Base-by-base conservation (phyloP, 2,113 vertebrate genomes). In the Corythoichthys intestinalis region DNA sequence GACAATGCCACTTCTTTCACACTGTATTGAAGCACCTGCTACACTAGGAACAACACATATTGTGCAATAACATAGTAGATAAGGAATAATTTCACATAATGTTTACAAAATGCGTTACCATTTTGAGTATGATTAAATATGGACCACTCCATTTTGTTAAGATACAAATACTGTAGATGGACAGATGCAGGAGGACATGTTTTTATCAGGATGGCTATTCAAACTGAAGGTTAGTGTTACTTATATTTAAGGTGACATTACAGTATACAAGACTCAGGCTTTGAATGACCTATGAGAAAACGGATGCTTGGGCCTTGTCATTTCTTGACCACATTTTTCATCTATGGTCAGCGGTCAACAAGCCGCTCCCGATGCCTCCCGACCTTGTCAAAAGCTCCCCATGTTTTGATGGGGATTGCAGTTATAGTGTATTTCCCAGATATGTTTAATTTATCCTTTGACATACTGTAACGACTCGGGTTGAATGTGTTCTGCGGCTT, bases 201-300 rank as follows among this genome's bases (percentile, higher is more conserved):
- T 54, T 28, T 63, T 60, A 48, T 71, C 52, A 7, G 53, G 62
- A 62, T 59, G 52, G 52, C 14, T 70, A 47, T 56, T 47, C 61
- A 57, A 71, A 71, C 66, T 15, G 57, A 77, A 79, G 63, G 76
- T 69, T 62, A 79, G 65, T 63, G 54, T 73, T 69, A 41, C 28
- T 20, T 66, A 44, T 69, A 41, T n/a, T 20, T 66, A 44, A 44
- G 9, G 41, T 44, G 41, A 8, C 41, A 5, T 44, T 44, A 44
- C 41, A 1, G 41, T 44, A 44, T 8, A 44, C 41, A 44, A 8
- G 6, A 6, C 41, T 44, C 41, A 8, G 41, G 41, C 2, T 8
- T 44, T 44, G 6, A 44, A 44, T 44, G 41, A 44, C 41, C 9
- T 44, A 44, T 8, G 41, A 44, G 41, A 44, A 28, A 44, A 44